Conservation (phyloP, 2,888 invertebrate species). For the Drosophila algonquin region DNA sequence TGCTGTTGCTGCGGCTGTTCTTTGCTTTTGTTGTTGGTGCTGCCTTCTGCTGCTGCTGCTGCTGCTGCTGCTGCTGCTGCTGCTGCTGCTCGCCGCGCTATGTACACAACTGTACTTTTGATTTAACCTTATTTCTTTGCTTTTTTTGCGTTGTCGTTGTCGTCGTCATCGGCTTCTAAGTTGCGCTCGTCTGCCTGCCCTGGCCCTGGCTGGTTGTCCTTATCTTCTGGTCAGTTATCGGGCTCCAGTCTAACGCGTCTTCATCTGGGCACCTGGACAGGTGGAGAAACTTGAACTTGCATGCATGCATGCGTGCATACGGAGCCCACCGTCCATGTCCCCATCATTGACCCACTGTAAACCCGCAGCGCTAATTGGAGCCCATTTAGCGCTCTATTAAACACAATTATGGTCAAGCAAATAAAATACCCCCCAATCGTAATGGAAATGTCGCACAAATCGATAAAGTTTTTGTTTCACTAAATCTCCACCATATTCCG, state of each 20-base stretch:
- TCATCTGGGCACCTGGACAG: constrained; percentile 21
- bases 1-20: constrained; percentile 66
- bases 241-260: not conserved
- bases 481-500: not conserved
- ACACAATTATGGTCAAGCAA: constrained; percentile 66
- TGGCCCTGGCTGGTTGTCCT: not conserved
- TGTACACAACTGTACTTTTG: constrained; percentile 83
- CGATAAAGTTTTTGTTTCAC: constrained; percentile 52
- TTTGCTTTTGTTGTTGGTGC: constrained; percentile 75
- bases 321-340: not conserved
- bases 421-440: constrained; percentile 38
- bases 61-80: constrained; percentile 59
- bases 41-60: constrained; percentile 50
- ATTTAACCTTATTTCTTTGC: constrained; percentile 81
- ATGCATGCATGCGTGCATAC: not conserved
- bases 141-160: constrained; percentile 65
- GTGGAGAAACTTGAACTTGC: constrained; percentile 44
- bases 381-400: constrained; percentile 76
- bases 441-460: constrained; percentile 56
- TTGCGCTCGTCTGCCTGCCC: constrained; percentile 1
- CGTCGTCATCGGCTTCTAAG: constrained; percentile 53
- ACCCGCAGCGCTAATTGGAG: constrained; percentile 62
- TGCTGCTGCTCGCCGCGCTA: constrained; percentile 75
- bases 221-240: constrained; percentile 2
- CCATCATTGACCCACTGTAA: constrained; percentile 51